phyloP scores from a whole-genome alignment of 1,140 invertebrate species.

The Carcinoscorpius rotundicauda region DNA sequence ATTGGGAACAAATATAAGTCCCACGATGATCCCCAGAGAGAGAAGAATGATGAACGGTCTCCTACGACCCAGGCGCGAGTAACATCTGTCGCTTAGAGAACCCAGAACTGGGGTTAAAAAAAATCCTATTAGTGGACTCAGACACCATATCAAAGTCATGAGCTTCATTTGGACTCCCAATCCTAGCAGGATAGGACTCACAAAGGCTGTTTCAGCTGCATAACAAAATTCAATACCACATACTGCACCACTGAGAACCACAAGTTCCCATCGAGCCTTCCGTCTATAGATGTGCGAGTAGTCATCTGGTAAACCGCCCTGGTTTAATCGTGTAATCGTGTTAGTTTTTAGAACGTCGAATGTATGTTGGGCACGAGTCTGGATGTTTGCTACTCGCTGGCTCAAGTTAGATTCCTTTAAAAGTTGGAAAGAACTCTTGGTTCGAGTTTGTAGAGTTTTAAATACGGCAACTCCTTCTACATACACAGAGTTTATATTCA shows the following conservation, averaged over 20 bases:
- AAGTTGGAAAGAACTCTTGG: not conserved
- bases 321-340: not conserved
- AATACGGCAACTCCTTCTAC: not conserved
- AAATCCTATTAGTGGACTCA: conserved; percentile 82
- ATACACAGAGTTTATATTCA: not conserved
- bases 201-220: conserved; percentile 91
- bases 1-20: conserved; percentile 77
- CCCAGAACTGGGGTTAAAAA: conserved; percentile 85
- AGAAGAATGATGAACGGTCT: conserved; percentile 82
- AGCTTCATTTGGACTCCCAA: conserved; percentile 79
- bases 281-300: conserved; percentile 34
- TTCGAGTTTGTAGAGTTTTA: not conserved
- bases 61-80: conserved; percentile 60
- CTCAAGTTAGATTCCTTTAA: not conserved
- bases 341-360: not conserved
- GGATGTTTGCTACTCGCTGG: not conserved
- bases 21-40: conserved; percentile 75
- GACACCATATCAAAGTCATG: conserved; percentile 91
- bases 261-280: conserved; percentile 67
- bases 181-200: conserved; percentile 84
- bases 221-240: conserved; percentile 98
- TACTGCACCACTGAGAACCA: conserved; percentile 80
- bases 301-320: conserved; percentile 1
- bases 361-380: not conserved
- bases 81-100: conserved; percentile 80